phyloP scores from a whole-genome alignment of 92 coral and sea anemone genomes.

The Zoanthus gigantus region DNA sequence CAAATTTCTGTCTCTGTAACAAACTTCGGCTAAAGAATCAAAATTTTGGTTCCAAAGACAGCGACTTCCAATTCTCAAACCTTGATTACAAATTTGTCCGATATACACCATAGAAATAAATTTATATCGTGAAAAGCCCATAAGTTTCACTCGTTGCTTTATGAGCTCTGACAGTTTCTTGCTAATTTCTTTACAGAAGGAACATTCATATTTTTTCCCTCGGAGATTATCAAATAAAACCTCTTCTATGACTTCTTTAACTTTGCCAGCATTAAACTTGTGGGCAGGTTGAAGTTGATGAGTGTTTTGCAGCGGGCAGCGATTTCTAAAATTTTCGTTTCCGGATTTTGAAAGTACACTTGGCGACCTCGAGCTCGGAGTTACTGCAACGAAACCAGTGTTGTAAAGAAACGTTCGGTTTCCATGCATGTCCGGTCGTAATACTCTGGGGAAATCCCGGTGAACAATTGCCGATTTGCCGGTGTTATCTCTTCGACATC shows the following conservation, averaged over 20 bases:
- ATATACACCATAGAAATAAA: conserved; percentile 85
- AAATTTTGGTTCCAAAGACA: conserved; percentile 90
- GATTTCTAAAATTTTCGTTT: conserved; percentile 23
- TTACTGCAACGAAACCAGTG: conserved; percentile 50
- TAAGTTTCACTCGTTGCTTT: conserved; percentile 83
- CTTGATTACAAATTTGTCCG: conserved; percentile 81
- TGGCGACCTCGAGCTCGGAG: conserved; percentile 68
- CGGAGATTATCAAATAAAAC: conserved; percentile 69
- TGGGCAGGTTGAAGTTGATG: conserved; percentile 73
- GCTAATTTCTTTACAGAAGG: conserved; percentile 82
- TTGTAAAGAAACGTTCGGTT: conserved; percentile 14
- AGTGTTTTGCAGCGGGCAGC: conserved; percentile 63
- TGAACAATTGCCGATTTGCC: conserved; percentile 85
- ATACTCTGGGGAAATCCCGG: conserved; percentile 80
- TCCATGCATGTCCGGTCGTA: conserved; percentile 59
- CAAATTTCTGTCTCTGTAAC: conserved; percentile 78
- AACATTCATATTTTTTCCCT: conserved; percentile 72
- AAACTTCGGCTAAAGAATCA: conserved; percentile 90
- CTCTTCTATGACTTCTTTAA: conserved; percentile 82
- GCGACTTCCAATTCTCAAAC: conserved; percentile 89
- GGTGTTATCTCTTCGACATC: conserved; percentile 79
- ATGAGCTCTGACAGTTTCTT: conserved; percentile 82
- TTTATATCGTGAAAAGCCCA: conserved; percentile 87
- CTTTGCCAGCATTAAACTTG: conserved; percentile 74
- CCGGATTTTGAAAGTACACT: conserved; percentile 64